Evolutionary conservation across 2,888 invertebrate genomes (phyloP), one percentile per base, ranked within the genome.

Genomic region (Labia minor): DNA sequence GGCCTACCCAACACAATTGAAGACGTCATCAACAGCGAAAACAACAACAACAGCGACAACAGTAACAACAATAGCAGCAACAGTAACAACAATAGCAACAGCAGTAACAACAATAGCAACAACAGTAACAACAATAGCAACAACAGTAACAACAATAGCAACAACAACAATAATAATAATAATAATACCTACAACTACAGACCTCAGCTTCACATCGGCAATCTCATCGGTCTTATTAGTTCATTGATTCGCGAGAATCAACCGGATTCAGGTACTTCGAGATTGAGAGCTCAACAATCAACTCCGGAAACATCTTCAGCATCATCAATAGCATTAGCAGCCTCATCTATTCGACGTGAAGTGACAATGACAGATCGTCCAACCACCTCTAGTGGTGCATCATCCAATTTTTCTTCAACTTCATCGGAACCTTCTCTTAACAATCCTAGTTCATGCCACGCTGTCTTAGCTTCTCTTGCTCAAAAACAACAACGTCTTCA

Each of bases 51-150:
- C 81, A 8, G 6, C 3, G 14, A 4, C 2, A n/a, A 4, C 16
- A 49, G 6, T 3, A 80, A 0, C 81, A 81, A 68, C 77, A 79
- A 72, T 81, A 81, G 72, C 76, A 74, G 68, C 81, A 81, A 1
- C 70, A 74, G 19, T 80, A 79, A 16, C 81, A 81, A 1, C 75
- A 77, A 66, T 77, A 74, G 67, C 74, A 81, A 71, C 74, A 78
- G 67, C 80, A 81, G 18, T 81, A n/a, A n/a, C n/a, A n/a, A n/a
- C n/a, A n/a, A n/a, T 16, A 63, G 79, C 79, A 66, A 79, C 80
- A 20, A 76, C 78, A 1, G 76, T 79, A 0, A 80, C 78, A 1
- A 77, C 78, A 4, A 77, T 78, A 1, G 74, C 65, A 33, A 61
- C 69, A 26, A 65, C 65, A 72, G 67, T 76, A 73, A 21, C 69